Evolutionary conservation across 2,888 invertebrate genomes (phyloP), one percentile per base, ranked within the genome.

Genomic region (Aproaerema taeniolella): DNA sequence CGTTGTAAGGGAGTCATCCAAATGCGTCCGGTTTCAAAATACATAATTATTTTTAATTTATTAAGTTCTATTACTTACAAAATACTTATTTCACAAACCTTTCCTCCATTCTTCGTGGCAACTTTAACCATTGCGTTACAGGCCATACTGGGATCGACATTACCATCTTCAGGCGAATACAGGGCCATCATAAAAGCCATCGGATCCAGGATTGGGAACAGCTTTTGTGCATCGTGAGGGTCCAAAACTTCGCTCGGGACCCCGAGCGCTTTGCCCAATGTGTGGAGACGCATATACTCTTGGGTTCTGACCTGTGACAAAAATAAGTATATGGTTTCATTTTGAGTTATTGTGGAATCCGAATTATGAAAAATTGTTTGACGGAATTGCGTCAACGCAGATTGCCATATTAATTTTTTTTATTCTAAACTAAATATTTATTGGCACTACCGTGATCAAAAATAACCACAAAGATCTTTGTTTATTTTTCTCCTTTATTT

Each of bases 101-200:
- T 89, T 8, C 89, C 94, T 15, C 95, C 95, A 56, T 90, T 88
- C 43, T 79, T 83, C 0, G 88, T 90, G 0, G 95, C 93, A n/a
- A 90, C 90, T 67, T 91, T 91, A 0, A 91, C 88, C 9, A 96
- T 82, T 0, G 95, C 92, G 12, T 89, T 87, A 57, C 95, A 93
- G 25, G 93, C 88, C 89, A 94, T 94, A 0, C 93, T 89, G 0
- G 96, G 96, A 66, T 97, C 96, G 20, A 96, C 91, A 6, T 91
- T 91, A 1, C 96, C 96, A 71, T 96, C 96, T 8, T 90, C 90
- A 0, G 95, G 92, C 1, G 92, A 91, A 58, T 93, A 93, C 1
- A 97, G 75, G 0, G 95, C 92, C 53, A 94, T 95, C 54, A 90
- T 85, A 54, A 96, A 91, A 3, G 92, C 89, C 10, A 88, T 88